Conservation (phyloP, 2,113 vertebrate genomes). For the Elanus axillaris region DNA sequence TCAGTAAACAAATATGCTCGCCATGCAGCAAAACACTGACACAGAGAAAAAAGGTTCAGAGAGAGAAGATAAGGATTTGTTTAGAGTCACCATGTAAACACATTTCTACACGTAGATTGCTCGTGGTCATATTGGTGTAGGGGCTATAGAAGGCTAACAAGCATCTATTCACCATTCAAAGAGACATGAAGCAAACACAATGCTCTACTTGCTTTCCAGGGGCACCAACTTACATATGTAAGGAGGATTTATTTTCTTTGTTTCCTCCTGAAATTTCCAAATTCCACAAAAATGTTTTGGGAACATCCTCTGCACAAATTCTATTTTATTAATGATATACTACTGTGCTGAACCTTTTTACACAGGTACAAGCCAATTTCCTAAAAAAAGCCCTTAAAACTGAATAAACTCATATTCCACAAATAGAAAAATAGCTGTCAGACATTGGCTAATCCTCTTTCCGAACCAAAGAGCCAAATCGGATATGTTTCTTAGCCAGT, state of each 20-base stretch:
- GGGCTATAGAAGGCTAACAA: background rate
- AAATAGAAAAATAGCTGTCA: slow-evolving; percentile 45
- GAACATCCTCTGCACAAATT: background rate
- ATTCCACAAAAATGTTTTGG: background rate
- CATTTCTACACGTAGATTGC: background rate
- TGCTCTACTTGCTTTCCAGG: background rate
- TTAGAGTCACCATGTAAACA: background rate
- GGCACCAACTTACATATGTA: background rate
- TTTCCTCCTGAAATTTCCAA: background rate
- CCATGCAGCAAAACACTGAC: slow-evolving; percentile 69
- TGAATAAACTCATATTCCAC: background rate
- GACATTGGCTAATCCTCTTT: slow-evolving; percentile 37
- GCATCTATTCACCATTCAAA: background rate
- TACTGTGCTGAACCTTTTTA: background rate
- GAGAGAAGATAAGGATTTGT: slow-evolving; percentile 50
- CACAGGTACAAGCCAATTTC: slow-evolving; percentile 18
- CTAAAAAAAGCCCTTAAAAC: background rate
- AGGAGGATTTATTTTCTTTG: background rate
- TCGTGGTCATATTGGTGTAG: background rate
- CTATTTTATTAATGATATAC: background rate
- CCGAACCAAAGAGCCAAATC: slow-evolving; percentile 22
- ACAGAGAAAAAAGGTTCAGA: background rate
- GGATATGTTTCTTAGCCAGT: slow-evolving; percentile 5
- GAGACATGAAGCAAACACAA: background rate
- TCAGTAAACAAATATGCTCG: slow-evolving; percentile 16